Percentiles rank a stretch among this genome's conserved stretches.
Evolutionary conservation across 1,140 invertebrate genomes (phyloP).

Genomic region (Sitophilus oryzae): DNA sequence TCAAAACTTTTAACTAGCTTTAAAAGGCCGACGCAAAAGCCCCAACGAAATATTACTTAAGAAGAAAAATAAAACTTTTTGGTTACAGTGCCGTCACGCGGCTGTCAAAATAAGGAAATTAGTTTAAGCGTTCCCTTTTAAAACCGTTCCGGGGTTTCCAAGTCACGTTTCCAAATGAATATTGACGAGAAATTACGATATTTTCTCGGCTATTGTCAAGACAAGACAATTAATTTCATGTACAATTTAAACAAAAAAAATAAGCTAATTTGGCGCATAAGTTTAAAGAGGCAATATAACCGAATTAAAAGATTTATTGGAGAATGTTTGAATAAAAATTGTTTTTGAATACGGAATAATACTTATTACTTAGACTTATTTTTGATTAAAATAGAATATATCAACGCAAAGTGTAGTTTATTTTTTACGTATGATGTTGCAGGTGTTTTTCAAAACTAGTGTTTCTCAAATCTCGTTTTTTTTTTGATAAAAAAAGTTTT

Average conservation of each 20-base stretch:
- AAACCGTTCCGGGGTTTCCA: background rate
- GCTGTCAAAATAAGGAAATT: constrained; percentile 4
- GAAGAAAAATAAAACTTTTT: background rate
- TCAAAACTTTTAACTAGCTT: background rate
- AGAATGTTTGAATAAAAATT: too few species aligned
- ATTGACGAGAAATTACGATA: constrained; percentile 4
- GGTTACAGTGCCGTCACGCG: background rate
- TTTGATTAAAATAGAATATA: too few species aligned
- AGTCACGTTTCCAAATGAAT: constrained; percentile 6
- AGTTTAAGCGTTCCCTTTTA: background rate
- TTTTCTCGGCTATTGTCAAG: background rate
- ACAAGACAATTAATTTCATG: background rate
- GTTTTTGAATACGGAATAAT: too few species aligned
- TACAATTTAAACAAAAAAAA: background rate
- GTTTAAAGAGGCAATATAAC: too few species aligned
- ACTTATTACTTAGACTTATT: too few species aligned
- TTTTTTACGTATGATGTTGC: too few species aligned
- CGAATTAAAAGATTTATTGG: too few species aligned
- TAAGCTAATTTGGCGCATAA: too few species aligned
- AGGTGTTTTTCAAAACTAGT: too few species aligned
- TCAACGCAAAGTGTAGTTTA: too few species aligned
- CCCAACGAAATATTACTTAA: background rate
- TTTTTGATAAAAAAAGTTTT: too few species aligned
- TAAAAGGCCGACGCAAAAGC: background rate
- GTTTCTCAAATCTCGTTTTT: too few species aligned